Base-by-base conservation (phyloP, 1,140 invertebrate species). In the Sarcophaga bullata region DNA sequence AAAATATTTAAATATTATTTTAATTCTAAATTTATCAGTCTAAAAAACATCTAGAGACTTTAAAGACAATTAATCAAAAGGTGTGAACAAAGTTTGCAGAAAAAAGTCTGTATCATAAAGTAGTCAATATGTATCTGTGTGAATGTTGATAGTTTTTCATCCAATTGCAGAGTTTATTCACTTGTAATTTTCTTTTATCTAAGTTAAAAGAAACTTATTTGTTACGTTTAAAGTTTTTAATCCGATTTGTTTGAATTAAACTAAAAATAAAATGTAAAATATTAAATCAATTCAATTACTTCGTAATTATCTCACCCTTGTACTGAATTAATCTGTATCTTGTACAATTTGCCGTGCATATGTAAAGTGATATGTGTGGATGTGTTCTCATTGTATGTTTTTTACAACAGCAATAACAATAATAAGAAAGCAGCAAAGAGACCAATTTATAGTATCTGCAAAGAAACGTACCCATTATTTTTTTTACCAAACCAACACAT, bases 31-130 rank as follows among this genome's bases (percentile, higher is more conserved):
- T 37, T 2, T 37, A 37, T 37, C 25, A 37, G 25, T 37, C 25
- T 1, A 2, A 37, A 37, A 37, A 37, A 37, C 25, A 1, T 37
- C 25, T 37, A 37, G 25, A 37, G 25, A 37, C 25, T 37, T 37
- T 37, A 37, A 37, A 25, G 19, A 25, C 5, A 68, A 19, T 68
- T 52, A 52, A 78, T 52, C 48, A 78, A 78, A 78, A 78, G 48
- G 75, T 76, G 73, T 76, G 73, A 76, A 76, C 48, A 78, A 10
- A 50, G 13, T 78, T 50, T 78, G 48, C 75, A 50, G 75, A 49
- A 78, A 78, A 78, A 78, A 78, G 75, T 78, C 75, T 78, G 75
- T 78, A 68, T 68, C 62, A 68, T 68, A 68, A 68, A 68, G 62
- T 68, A 68, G 62, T 68, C 62, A 68, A 68, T 68, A 68, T 68